Base-by-base conservation (phyloP, 2,888 invertebrate genomes). In the Caenorhabditis parvicauda region DNA sequence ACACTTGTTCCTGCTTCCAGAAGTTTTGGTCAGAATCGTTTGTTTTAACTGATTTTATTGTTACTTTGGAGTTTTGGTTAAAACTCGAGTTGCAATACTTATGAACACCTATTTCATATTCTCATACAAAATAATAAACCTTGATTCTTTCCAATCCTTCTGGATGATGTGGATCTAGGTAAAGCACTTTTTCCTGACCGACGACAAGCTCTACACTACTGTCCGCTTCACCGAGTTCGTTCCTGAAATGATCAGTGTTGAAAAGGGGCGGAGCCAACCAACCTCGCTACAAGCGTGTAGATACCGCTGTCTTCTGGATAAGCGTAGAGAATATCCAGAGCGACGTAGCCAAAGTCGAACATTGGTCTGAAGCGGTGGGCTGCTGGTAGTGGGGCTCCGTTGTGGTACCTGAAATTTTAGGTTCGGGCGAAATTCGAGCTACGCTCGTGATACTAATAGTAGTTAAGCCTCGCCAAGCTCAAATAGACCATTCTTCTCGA, bases 261-360 rank as follows among this genome's bases (percentile, higher is more conserved):
- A 44, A 25, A 21, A 9, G 21, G 12, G 7, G 14, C 9, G 25
- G 14, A 1, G 12, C 14, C 9, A 39, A 22, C 9, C 7, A 24
- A 42, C n/a, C 4, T 48, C 0, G 62, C 62, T 6, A 69, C 63
- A 24, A 72, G 92, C 3, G 93, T 94, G 83, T 96, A 98, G 22
- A 89, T 87, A 45, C 91, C 94, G 35, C 91, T 89, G 83, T 98
- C 96, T 85, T 96, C 95, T 52, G 93, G 91, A 81, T 94, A 94
- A 53, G 93, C 86, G 82, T 94, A 94, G 69, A 94, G 88, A 65
- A 98, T 91, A 81, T 96, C 96, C 64, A 99, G 86, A 17, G 95
- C 94, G 22, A 96, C 96, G 82, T 94, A 96, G 38, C 96, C 96
- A 83, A 98, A 96, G 83, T 98, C 96, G 82, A 94, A 93, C 81